Percentiles rank a stretch among this genome's conserved stretches.
These are phyloP conservation scores for Chauna torquata DNA, from an alignment of 2,113 vertebrate genomes.

Conservation along the genomic window DNA sequence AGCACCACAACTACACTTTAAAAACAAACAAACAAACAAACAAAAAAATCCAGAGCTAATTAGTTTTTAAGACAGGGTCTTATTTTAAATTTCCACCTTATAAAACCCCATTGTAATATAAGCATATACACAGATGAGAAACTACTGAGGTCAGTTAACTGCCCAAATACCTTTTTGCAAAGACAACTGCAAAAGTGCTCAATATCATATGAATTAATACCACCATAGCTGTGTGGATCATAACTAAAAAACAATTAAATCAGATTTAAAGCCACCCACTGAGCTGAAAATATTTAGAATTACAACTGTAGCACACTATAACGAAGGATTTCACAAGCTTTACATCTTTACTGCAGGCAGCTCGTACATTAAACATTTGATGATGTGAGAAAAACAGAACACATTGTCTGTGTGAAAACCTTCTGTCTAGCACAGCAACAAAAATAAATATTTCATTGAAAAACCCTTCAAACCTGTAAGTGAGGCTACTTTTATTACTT, in stretches of 20 bases:
- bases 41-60: neutral
- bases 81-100: neutral
- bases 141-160: neutral
- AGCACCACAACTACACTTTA: neutral
- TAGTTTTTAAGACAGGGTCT: neutral
- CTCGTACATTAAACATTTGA: neutral
- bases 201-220: neutral
- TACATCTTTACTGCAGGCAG: neutral
- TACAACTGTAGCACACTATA: neutral
- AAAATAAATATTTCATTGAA: conserved; percentile 38
- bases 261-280: conserved; percentile 21
- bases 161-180: neutral
- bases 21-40: neutral
- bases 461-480: neutral
- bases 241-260: neutral
- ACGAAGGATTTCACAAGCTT: conserved; percentile 33
- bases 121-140: neutral
- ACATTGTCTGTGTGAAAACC: neutral
- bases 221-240: neutral
- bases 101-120: neutral
- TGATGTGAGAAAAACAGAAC: conserved; percentile 33
- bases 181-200: neutral
- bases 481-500: conserved; percentile 8
- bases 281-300: conserved; percentile 26
- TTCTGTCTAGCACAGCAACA: neutral